Conservation (phyloP, 2,113 vertebrate genomes). For the Ancistrus triradiatus region DNA sequence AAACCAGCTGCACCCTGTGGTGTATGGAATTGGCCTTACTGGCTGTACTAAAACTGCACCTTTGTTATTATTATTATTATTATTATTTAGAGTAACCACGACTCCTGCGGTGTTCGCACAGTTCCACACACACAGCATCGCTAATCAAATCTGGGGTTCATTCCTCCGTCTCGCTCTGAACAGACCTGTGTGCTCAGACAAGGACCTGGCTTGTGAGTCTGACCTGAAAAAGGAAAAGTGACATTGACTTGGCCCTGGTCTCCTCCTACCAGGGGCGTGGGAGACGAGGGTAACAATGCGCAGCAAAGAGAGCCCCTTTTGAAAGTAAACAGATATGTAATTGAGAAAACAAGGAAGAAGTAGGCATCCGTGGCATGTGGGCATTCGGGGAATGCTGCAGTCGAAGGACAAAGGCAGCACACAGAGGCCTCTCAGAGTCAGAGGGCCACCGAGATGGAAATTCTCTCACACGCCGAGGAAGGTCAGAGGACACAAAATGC, state of each 20-base stretch:
- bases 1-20: no score
- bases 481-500: slow-evolving; percentile 63
- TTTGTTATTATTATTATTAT: no score
- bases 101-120: no score
- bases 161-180: no score
- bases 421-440: slow-evolving; percentile 68
- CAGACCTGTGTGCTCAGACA: no score
- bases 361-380: slow-evolving; percentile 88
- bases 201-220: no score
- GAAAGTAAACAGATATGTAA: slow-evolving; percentile 92
- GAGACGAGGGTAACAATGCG: slow-evolving; percentile 62
- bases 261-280: slow-evolving; percentile 74
- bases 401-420: slow-evolving; percentile 66
- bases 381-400: slow-evolving; percentile 86
- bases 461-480: slow-evolving; percentile 76
- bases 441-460: slow-evolving; percentile 56
- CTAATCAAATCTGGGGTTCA: no score
- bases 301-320: slow-evolving; percentile 82
- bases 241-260: slow-evolving; percentile 55
- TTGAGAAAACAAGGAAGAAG: slow-evolving; percentile 97
- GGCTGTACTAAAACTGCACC: no score
- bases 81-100: no score
- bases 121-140: no score
- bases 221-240: neutral
- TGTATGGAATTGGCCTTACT: no score